phyloP scores from a whole-genome alignment of 2,888 invertebrate species.

The Lepetodrilus schrolli region DNA sequence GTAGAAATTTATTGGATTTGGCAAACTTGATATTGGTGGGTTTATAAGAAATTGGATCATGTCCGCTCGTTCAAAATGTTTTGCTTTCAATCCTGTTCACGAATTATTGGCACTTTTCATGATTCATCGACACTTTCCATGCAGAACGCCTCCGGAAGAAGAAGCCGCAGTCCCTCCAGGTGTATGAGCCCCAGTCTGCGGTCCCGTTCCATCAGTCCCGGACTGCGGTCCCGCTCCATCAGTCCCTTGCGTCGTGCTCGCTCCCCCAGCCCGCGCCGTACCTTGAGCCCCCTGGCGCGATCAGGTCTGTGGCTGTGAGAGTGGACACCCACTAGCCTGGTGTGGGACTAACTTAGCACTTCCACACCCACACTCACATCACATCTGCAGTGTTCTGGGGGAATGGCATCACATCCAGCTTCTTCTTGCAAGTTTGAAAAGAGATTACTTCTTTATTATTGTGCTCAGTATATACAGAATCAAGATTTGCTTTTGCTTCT shows the following conservation, averaged over 20 bases:
- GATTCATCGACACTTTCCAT: not conserved
- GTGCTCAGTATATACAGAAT: not conserved
- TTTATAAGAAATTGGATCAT: no score
- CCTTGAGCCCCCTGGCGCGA: constrained; percentile 40
- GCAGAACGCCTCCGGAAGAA: constrained; percentile 35
- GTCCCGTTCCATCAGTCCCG: constrained; percentile 63
- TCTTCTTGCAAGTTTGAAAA: not conserved
- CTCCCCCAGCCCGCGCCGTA: constrained; percentile 45
- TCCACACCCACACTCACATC: constrained; percentile 29
- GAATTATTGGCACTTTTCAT: no score
- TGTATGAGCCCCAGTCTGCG: constrained; percentile 62
- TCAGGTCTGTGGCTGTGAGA: constrained; percentile 29
- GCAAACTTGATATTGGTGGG: no score
- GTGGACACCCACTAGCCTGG: not conserved
- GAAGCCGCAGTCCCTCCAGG: constrained; percentile 65
- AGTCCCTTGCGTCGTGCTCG: constrained; percentile 63
- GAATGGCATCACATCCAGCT: not conserved
- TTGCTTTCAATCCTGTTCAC: no score
- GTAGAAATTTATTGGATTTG: no score
- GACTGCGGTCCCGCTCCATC: constrained; percentile 64
- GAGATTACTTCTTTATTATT: not conserved
- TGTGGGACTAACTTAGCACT: not conserved
- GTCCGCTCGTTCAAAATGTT: no score
- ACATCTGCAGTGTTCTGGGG: not conserved
- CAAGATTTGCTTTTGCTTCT: not conserved